Percentiles rank a stretch among this genome's conserved stretches.
Conservation (phyloP, 1,140 invertebrate genomes). For the Drosophila nikananu region DNA sequence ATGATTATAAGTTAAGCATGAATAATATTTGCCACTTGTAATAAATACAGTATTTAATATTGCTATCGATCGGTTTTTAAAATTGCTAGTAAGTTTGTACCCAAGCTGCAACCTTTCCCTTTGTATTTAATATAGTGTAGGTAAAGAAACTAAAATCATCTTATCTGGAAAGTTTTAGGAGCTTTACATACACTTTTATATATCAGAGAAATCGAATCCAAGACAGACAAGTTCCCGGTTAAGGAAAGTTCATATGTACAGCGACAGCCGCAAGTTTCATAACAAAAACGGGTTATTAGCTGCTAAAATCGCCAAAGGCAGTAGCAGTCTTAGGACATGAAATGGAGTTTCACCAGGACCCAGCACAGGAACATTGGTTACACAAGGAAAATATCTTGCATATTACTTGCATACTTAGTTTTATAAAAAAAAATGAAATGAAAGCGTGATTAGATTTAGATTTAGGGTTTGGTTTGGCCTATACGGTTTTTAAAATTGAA, state of each 20-base stretch:
- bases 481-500: background rate
- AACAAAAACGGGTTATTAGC: slow-evolving; percentile 64
- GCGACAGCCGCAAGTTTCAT: slow-evolving; percentile 49
- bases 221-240: background rate
- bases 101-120: no score
- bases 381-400: slow-evolving; percentile 15
- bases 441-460: background rate
- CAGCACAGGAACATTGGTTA: slow-evolving; percentile 26
- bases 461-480: background rate
- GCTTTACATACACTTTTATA: background rate
- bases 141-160: background rate
- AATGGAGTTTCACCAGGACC: slow-evolving; percentile 26
- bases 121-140: background rate
- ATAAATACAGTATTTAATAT: no score
- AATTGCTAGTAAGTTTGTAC: no score
- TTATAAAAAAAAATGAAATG: no score
- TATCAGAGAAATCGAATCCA: slow-evolving; percentile 11
- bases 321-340: slow-evolving; percentile 3
- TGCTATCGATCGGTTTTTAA: no score
- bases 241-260: background rate
- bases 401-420: background rate
- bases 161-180: slow-evolving; percentile 10
- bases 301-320: slow-evolving; percentile 59
- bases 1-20: no score
- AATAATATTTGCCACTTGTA: no score